Evolutionary conservation across 2,113 vertebrate genomes (phyloP).

Genomic region (Pomatostomus ruficeps): DNA sequence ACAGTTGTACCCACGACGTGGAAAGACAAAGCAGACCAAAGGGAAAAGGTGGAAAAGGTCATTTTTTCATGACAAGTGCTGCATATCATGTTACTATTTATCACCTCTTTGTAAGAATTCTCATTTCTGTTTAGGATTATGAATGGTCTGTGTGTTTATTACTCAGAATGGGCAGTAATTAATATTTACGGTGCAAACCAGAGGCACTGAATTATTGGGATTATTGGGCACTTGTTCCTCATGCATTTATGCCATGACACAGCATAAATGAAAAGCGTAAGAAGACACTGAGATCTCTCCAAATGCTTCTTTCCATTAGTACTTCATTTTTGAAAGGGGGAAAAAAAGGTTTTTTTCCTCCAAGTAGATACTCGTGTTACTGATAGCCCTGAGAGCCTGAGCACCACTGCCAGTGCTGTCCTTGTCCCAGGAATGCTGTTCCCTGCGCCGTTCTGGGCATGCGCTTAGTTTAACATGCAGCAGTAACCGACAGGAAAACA

Average conservation of each 20-base stretch:
- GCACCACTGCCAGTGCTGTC: neutral
- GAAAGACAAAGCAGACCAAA: constrained; percentile 17
- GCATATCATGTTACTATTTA: neutral
- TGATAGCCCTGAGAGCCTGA: neutral
- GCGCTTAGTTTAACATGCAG: constrained; percentile 66
- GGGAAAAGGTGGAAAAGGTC: constrained; percentile 30
- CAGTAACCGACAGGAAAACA: constrained; percentile 4
- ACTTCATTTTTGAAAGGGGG: neutral
- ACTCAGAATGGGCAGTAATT: neutral
- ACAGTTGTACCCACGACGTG: neutral
- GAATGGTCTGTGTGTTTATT: neutral
- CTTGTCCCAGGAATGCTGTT: neutral
- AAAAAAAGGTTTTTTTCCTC: neutral
- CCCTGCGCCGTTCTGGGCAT: constrained; percentile 35
- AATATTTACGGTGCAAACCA: neutral
- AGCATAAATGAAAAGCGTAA: neutral
- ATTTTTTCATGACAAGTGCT: constrained; percentile 17
- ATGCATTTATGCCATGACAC: neutral
- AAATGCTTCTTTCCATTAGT: neutral
- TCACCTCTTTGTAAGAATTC: neutral
- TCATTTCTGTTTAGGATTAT: neutral
- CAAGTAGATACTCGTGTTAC: neutral
- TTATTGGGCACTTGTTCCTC: neutral
- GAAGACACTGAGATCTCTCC: neutral
- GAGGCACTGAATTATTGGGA: neutral